A percentile compares a stretch with the other conserved stretches of the same genome.
Evolutionary conservation across 2,113 vertebrate genomes (phyloP).

Genomic region (Etheostoma spectabile): DNA sequence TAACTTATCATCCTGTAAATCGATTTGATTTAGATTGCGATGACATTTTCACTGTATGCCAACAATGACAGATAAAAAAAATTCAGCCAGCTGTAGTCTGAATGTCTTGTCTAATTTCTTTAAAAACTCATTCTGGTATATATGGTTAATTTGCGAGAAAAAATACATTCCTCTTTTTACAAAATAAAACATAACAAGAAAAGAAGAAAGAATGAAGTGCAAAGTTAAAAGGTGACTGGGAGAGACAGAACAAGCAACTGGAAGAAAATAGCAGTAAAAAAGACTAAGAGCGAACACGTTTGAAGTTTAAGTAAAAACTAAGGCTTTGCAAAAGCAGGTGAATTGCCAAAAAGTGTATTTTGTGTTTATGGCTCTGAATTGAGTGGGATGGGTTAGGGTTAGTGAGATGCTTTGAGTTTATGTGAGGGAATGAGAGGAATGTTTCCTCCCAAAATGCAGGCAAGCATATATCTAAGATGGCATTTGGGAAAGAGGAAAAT

Average conservation of each 20-base stretch:
- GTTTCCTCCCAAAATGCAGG: slow-evolving; percentile 29
- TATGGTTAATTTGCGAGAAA: too few species aligned
- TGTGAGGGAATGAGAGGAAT: neutral
- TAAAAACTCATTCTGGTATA: too few species aligned
- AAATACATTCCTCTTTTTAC: too few species aligned
- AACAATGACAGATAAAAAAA: too few species aligned
- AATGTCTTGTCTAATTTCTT: too few species aligned
- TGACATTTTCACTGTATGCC: too few species aligned
- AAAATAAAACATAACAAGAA: too few species aligned
- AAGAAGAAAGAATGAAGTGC: too few species aligned
- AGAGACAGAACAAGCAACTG: neutral
- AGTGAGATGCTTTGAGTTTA: slow-evolving; percentile 1
- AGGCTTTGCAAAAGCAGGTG: neutral
- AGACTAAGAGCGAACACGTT: slow-evolving; percentile 18
- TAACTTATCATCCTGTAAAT: neutral
- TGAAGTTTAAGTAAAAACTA: slow-evolving; percentile 25
- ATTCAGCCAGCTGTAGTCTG: too few species aligned
- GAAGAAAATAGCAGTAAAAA: neutral
- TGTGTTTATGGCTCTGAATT: slow-evolving; percentile 1
- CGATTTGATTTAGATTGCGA: too few species aligned
- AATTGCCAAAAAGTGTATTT: slow-evolving; percentile 18
- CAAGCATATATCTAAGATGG: slow-evolving; percentile 52
- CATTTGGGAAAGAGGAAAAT: slow-evolving; percentile 45
- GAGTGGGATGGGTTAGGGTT: neutral
- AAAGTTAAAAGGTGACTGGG: too few species aligned